Percentiles rank a stretch among this genome's conserved stretches.
Conservation (phyloP, 2,888 invertebrate species). For the Zeuzera pyrina region DNA sequence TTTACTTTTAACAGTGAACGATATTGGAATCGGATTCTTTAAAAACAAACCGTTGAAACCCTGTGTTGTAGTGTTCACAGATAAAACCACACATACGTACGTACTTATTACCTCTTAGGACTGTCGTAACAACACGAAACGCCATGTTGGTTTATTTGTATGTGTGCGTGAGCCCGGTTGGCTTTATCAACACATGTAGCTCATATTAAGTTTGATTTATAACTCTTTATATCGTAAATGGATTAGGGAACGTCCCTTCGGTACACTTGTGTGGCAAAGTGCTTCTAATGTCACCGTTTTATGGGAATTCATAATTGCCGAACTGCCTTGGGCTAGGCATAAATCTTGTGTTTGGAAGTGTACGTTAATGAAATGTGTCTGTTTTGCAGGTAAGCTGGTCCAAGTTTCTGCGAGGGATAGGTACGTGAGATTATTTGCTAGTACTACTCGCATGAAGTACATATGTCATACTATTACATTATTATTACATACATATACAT, state of each 20-base stretch:
- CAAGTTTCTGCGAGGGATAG: slow-evolving; percentile 2
- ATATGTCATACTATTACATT: too few species aligned
- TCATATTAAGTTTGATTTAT: slow-evolving; percentile 72
- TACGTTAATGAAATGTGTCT: slow-evolving; percentile 20
- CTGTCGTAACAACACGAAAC: too few species aligned
- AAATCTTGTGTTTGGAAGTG: slow-evolving; percentile 14
- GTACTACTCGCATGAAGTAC: too few species aligned
- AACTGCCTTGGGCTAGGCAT: slow-evolving; percentile 19
- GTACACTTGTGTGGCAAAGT: slow-evolving; percentile 30
- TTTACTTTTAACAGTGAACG: too few species aligned
- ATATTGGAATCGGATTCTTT: too few species aligned
- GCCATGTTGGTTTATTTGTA: slow-evolving; percentile 2
- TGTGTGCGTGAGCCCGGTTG: slow-evolving; percentile 19
- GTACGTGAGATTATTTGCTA: too few species aligned
- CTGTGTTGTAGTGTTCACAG: too few species aligned
- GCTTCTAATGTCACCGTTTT: slow-evolving; percentile 40
- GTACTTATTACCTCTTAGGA: too few species aligned
- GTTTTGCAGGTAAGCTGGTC: slow-evolving; percentile 46
- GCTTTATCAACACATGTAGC: slow-evolving; percentile 67
- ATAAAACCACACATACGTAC: too few species aligned
- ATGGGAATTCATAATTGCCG: slow-evolving; percentile 50
- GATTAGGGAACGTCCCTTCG: slow-evolving; percentile 57
- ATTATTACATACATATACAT: too few species aligned
- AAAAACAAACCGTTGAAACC: too few species aligned
- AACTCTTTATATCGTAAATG: slow-evolving; percentile 71